phyloP scores from a whole-genome alignment of 2,797 vertebrate genomes.

The Sebastes matsubarae region DNA sequence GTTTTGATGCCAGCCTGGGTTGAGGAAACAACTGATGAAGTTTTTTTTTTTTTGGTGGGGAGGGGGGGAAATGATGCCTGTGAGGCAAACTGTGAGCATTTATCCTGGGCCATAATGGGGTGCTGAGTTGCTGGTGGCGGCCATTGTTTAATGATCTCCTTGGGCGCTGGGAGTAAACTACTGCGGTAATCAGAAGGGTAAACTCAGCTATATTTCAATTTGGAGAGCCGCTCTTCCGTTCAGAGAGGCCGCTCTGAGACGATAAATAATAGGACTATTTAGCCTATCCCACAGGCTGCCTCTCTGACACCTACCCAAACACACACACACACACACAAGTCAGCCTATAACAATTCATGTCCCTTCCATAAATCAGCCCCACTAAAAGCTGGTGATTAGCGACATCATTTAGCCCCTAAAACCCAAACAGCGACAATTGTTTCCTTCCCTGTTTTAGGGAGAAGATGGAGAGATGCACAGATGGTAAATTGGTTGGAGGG shows the following conservation, averaged over 20 bases:
- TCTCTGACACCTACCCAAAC: conserved; percentile 87
- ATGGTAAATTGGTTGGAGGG: conserved; percentile 88
- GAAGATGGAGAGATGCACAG: conserved; percentile 86
- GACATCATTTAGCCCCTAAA: conserved; percentile 92
- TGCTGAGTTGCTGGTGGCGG: conserved; percentile 85
- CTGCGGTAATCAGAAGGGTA: conserved; percentile 99
- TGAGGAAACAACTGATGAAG: conserved; percentile 41
- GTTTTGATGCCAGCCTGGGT: conserved; percentile 49
- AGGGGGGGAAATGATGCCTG: conserved; percentile 48
- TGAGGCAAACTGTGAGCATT: conserved; percentile 87
- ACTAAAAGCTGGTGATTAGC: conserved; percentile 94
- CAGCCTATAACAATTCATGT: conserved; percentile 95
- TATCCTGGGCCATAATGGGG: conserved; percentile 97
- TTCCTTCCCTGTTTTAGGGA: conserved; percentile 95
- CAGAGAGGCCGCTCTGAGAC: conserved; percentile 96
- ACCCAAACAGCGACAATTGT: conserved; percentile 93
- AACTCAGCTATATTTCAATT: conserved; percentile 99
- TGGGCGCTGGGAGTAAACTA: conserved; percentile 93
- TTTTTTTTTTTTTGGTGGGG: neutral
- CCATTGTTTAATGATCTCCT: conserved; percentile 98
- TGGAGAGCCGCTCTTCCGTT: conserved; percentile 99
- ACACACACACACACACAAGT: conserved; percentile 90
- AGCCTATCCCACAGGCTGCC: conserved; percentile 89
- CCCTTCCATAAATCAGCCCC: conserved; percentile 94
- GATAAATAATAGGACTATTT: conserved; percentile 99